A percentile compares a stretch with the other conserved stretches of the same genome.
phyloP scores from a whole-genome alignment of 2,113 vertebrate genomes.

The Prunella himalayana region DNA sequence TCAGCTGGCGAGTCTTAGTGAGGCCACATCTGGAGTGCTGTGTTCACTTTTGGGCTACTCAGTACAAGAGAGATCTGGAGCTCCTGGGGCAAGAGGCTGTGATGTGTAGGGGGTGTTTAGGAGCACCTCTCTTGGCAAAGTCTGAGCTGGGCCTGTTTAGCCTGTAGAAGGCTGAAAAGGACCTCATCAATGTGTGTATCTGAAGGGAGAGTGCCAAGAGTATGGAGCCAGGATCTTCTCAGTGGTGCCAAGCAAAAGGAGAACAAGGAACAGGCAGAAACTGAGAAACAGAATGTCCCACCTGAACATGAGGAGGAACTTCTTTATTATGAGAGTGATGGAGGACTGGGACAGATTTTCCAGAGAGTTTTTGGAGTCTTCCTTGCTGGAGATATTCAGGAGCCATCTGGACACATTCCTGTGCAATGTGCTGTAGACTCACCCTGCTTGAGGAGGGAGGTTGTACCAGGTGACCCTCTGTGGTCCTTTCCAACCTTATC shows the following conservation, averaged over 20 bases:
- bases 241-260: neutral
- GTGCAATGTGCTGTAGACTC: neutral
- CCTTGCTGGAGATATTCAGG: neutral
- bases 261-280: neutral
- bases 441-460: neutral
- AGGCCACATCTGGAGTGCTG: too few species aligned
- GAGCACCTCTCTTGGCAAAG: neutral
- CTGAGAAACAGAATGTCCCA: neutral
- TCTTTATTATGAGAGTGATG: neutral
- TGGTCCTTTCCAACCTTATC: neutral
- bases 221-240: neutral
- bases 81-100: neutral
- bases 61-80: too few species aligned
- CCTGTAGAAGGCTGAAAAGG: neutral
- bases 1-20: neutral
- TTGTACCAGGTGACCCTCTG: neutral
- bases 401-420: too few species aligned
- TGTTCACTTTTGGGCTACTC: neutral
- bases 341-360: neutral
- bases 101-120: too few species aligned
- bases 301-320: neutral
- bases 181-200: neutral
- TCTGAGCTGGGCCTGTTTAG: neutral
- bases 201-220: neutral
- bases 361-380: neutral